Evolutionary conservation across 1,140 invertebrate genomes (phyloP), one percentile per base, ranked within the genome.

Genomic region (Piezodorus guildinii): DNA sequence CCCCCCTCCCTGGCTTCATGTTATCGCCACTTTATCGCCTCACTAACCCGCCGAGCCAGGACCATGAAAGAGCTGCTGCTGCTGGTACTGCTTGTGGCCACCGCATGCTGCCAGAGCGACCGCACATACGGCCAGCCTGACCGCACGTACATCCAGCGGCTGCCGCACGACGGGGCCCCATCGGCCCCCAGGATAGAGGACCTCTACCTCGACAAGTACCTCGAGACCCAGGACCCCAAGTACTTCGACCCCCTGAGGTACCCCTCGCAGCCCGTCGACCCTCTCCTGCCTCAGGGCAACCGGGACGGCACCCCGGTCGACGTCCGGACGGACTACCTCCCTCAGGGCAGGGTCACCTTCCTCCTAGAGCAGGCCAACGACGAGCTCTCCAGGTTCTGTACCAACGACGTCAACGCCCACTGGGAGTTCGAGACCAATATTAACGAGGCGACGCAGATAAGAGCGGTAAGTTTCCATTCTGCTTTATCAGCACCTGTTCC

Each of bases 361-460:
- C 76, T 88, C n/a, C 72, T 90, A 25, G 78, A 81, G 12, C 81
- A 83, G 63, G 76, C 87, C 14, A 87, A 90, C 70, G 79, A 85
- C 52, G 80, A 85, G 65, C 81, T 85, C 14, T 84, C 87, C 0
- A 80, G 85, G 70, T 82, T 87, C 71, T 91, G 88, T 71, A 88
- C 85, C 3, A 83, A 83, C 30, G 90, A 91, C 73, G 88, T 91
- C 30, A 83, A 81, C 0, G 85, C 88, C 0, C 88, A 91, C 69
- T 92, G 90, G 90, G 83, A 85, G 71, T 92, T 89, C 73, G 88
- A 91, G 75, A 91, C 89, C 0, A 85, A 91, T 72, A 86, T 91
- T 6, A 91, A 89, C 72, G 85, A 88, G 73, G 81, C 78, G 60
- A 90, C 86, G 0, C 88, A 91, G 74, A 74, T 86, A 65, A 82